Conservation (phyloP, 2,888 invertebrate genomes). For the Diadromus collaris region DNA sequence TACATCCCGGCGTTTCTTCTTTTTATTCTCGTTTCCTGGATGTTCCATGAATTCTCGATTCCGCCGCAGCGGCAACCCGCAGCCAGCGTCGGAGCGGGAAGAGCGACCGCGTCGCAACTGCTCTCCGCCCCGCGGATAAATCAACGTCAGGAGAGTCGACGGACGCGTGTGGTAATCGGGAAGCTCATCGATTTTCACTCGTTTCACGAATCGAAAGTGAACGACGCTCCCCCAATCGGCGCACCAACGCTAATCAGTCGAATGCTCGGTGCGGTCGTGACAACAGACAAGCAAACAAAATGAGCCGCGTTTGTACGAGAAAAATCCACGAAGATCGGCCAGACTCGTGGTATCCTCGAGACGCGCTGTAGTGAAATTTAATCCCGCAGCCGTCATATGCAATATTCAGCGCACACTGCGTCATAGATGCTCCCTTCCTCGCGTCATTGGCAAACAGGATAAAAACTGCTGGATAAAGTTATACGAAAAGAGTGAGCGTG, state of each 20-base stretch:
- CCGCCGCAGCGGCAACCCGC: not conserved
- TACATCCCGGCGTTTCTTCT: constrained; percentile 3
- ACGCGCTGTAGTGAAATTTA: constrained; percentile 19
- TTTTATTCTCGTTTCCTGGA: constrained; percentile 10
- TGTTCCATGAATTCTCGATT: constrained; percentile 48
- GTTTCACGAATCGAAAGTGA: constrained; percentile 9
- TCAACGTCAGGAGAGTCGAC: constrained; percentile 34
- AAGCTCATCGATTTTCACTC: not conserved
- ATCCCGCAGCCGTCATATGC: not conserved
- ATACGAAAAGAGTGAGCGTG: not conserved
- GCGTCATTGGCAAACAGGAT: constrained; percentile 29
- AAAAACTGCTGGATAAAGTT: constrained; percentile 24
- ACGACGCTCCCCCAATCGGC: constrained; percentile 2
- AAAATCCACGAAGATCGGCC: constrained; percentile 5
- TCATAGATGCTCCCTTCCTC: constrained; percentile 1
- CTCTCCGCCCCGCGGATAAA: constrained; percentile 17
- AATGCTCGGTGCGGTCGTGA: not conserved
- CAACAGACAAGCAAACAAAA: not conserved
- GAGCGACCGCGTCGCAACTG: not conserved
- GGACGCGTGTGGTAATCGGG: constrained; percentile 33
- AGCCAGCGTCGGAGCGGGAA: not conserved
- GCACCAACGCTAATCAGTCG: not conserved
- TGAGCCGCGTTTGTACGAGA: not conserved
- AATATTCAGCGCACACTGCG: constrained; percentile 19
- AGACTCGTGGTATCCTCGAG: not conserved